Base-by-base conservation (phyloP, 2,888 invertebrate species). In the Aelia acuminata region DNA sequence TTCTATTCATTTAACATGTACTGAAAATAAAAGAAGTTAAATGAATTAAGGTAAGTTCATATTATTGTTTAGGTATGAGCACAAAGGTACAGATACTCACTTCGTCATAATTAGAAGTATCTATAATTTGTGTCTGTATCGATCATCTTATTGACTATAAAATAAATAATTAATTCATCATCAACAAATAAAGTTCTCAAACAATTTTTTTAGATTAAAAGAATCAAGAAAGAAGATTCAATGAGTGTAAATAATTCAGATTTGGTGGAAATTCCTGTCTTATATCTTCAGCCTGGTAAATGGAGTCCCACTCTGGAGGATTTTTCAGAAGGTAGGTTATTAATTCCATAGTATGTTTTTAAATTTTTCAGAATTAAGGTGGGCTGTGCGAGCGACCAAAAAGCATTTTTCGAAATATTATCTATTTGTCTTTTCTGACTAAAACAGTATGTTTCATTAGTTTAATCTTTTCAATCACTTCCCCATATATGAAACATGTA, bases 21-120 rank as follows among this genome's bases (percentile, higher is more conserved):
- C 35, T 35, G 63, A 35, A 70, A 70, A 35, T 1, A 31, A 70
- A 70, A 70, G 31, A 70, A 70, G 15, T 70, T 70, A 70, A 35
- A 70, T 70, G 35, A 70, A 70, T 70, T 31, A 70, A 70, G 63
- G 63, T 70, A 70, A 70, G 63, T 70, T 35, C 63, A 70, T 20
- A 35, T 35, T 31, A 70, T 70, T 70, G 63, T 70, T 70, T 70
- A 70, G 63, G 63, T 70, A 35, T 35, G 22, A 70, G 7, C 18
- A 35, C 18, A 18, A 70, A 70, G 63, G 10, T 70, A 70, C 63
- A 70, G 35, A 35, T 7, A 35, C 5, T 8, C 10, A 70, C 18
- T 35, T 70, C 26, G 18, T 70, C 8, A 8, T 35, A 18, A 18
- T 31, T 35, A 35, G 26, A 70, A 70, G 63, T 70, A 35, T 31